Evolutionary conservation across 1,140 invertebrate species (phyloP).

Genomic region (Mizuhopecten yessoensis): DNA sequence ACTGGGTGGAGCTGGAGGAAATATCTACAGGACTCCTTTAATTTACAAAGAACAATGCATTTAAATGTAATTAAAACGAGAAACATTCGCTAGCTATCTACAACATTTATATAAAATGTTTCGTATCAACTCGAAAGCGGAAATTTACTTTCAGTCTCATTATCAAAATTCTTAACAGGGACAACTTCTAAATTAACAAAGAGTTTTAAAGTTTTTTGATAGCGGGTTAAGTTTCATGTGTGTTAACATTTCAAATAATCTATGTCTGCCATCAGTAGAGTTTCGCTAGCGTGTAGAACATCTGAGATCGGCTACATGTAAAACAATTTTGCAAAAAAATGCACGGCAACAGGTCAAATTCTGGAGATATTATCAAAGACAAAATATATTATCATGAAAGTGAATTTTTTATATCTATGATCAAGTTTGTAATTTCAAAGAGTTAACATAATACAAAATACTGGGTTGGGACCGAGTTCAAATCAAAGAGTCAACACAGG

Average conservation of each 20-base stretch:
- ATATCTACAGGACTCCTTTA: neutral
- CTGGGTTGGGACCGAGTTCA: too few relatives aligned
- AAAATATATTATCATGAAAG: neutral
- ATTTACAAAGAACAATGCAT: neutral
- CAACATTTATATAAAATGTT: neutral
- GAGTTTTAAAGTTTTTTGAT: too few relatives aligned
- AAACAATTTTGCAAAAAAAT: too few relatives aligned
- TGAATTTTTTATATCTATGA: neutral
- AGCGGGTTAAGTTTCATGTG: too few relatives aligned
- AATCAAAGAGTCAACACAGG: too few relatives aligned
- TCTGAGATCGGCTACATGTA: neutral
- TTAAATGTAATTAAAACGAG: neutral
- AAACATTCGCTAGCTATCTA: neutral
- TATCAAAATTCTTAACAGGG: too few relatives aligned
- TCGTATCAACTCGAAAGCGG: neutral
- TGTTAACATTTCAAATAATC: neutral
- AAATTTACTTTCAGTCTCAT: too few relatives aligned
- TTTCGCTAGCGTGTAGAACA: too few relatives aligned
- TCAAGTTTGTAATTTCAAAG: neutral
- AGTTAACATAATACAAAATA: too few relatives aligned
- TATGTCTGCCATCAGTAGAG: neutral
- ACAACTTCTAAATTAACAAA: too few relatives aligned
- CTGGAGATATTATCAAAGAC: neutral
- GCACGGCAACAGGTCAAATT: neutral
- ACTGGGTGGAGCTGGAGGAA: neutral